A percentile compares a stretch with the other conserved stretches of the same genome.
phyloP scores from a whole-genome alignment of 1,140 invertebrate genomes.

The Lineus longissimus region DNA sequence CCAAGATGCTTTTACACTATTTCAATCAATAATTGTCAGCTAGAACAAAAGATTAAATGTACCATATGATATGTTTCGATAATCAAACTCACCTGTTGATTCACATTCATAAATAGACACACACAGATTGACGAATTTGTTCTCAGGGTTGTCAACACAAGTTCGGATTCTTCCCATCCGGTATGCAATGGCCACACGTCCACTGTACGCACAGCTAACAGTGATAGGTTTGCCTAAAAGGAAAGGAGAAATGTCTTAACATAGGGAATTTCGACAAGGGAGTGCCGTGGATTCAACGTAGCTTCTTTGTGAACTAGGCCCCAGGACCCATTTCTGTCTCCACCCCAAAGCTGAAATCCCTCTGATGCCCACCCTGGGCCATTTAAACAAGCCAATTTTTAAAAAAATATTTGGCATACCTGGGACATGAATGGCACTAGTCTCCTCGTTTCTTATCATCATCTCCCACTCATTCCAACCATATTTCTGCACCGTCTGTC shows the following conservation, averaged over 20 bases:
- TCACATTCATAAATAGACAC: slow-evolving; percentile 99
- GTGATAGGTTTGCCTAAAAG: slow-evolving; percentile 66
- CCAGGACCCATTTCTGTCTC: no score
- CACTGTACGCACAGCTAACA: slow-evolving; percentile 94
- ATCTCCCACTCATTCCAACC: slow-evolving; percentile 87
- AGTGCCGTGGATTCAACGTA: neutral
- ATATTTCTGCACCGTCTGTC: slow-evolving; percentile 55
- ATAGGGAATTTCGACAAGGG: no score
- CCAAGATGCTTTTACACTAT: no score
- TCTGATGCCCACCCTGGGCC: no score
- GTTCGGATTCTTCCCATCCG: slow-evolving; percentile 50
- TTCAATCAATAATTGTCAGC: no score
- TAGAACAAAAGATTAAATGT: no score
- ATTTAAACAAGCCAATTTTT: no score
- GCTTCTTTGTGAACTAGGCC: neutral
- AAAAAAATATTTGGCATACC: slow-evolving; percentile 52
- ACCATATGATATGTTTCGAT: neutral
- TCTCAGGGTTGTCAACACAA: slow-evolving; percentile 63
- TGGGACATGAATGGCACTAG: slow-evolving; percentile 81
- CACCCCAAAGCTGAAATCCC: no score
- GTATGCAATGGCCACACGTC: slow-evolving; percentile 93
- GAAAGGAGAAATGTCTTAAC: neutral
- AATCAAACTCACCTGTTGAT: slow-evolving; percentile 67
- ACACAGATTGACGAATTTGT: slow-evolving; percentile 83
- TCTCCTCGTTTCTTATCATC: slow-evolving; percentile 67